Conservation (phyloP, 2,888 invertebrate genomes). For the Charanyca ferruginea region DNA sequence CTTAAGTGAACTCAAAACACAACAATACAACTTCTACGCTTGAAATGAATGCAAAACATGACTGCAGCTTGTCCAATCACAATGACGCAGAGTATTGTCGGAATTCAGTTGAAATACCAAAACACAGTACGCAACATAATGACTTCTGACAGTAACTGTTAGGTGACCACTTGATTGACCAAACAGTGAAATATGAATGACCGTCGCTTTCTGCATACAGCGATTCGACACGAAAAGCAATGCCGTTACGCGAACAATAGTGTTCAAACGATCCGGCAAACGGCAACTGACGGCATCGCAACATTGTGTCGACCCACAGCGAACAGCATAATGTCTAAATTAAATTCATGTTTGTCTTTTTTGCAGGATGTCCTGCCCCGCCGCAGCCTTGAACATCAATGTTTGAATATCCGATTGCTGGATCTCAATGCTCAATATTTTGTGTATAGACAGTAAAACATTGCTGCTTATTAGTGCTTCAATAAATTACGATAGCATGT, state of each 20-base stretch:
- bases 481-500: slow-evolving; percentile 28
- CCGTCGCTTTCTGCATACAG: slow-evolving; percentile 69
- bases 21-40: slow-evolving; percentile 12
- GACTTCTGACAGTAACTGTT: slow-evolving; percentile 65
- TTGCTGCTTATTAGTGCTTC: slow-evolving; percentile 49
- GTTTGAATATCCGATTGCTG: slow-evolving; percentile 68
- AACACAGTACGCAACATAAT: slow-evolving; percentile 41
- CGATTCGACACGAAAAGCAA: slow-evolving; percentile 74
- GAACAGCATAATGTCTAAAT: slow-evolving; percentile 62
- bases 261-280: slow-evolving; percentile 67
- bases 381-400: slow-evolving; percentile 74
- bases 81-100: slow-evolving; percentile 14
- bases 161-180: slow-evolving; percentile 72
- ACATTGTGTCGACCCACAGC: slow-evolving; percentile 16
- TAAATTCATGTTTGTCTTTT: slow-evolving; percentile 60
- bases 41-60: slow-evolving; percentile 12
- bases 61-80: slow-evolving; percentile 12
- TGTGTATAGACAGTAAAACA: slow-evolving; percentile 51
- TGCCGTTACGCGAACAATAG: slow-evolving; percentile 78
- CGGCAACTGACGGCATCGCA: slow-evolving; percentile 54
- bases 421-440: slow-evolving; percentile 74
- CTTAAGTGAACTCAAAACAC: slow-evolving; percentile 22
- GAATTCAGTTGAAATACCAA: slow-evolving; percentile 44
- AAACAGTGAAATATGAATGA: slow-evolving; percentile 71
- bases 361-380: slow-evolving; percentile 91